Base-by-base conservation (phyloP, 1,140 invertebrate species). In the Drosophila lini region DNA sequence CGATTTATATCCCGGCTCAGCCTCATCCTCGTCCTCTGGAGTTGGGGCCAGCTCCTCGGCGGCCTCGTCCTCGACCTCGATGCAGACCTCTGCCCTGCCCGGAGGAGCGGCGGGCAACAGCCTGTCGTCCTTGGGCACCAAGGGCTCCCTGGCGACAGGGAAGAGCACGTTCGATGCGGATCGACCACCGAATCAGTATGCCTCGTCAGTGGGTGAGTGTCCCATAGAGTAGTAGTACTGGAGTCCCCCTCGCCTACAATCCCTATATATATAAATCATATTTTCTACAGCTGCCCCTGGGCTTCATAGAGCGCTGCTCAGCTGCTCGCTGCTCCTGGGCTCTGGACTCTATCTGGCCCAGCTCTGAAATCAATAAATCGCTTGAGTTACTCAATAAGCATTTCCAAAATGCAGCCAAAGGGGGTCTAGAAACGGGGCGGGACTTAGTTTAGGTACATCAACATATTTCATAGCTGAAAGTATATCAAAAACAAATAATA, bases 161-260 rank as follows among this genome's bases (percentile, higher is more conserved):
- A 92, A 92, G 47, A 92, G 91, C 70, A 91, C 91, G 75, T 92
- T 84, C 70, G 91, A 91, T 28, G 92, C 92, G n/a, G 92, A 92
- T 63, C 69, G 85, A 74, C 92, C 92, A 91, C 91, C 91, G 67
- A 92, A 92, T 67, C 83, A 92, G 53, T 91, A 90, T 50, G 76
- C 78, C 41, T 69, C 77, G 45, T 73, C 80, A 59, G 47, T 55
- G 44, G 90, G 90, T 91, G 73, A 84, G 83, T 86, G 5, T n/a
- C 19, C 8, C 15, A 38, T 6, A 38, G 11, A 25, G 13, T 22
- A 25, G 2, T 9, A 25, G 1, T 9, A 13, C 40, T 42, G 47
- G 8, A 15, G 16, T 16, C 15, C 31, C 16, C 11, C 8, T 28
- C 47, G 2, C 25, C 25, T 16, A 41, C 40, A 15, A 25, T n/a